Base-by-base conservation (phyloP, 2,113 vertebrate genomes). In the Ovibos moschatus region DNA sequence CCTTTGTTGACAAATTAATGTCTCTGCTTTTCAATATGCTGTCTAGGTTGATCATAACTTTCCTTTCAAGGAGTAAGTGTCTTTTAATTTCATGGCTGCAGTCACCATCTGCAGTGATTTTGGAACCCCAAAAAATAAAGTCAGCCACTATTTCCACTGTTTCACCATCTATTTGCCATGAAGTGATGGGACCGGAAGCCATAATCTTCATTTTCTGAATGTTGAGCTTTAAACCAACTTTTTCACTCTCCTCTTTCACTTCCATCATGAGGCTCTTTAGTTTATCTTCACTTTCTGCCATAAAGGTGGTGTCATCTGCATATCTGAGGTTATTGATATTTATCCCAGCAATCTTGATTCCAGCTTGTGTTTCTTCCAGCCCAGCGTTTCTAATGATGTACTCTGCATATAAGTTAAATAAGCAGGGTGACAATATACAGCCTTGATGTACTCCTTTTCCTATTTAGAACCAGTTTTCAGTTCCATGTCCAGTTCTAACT, bases 121-220 rank as follows among this genome's bases (percentile, higher is more conserved):
- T 4, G 7, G 30, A 64, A 3, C 30, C 30, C 30, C 0, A 0
- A 0, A 64, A 64, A 64, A 33, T 64, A 64, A 33, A 64, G 15
- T 64, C 30, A 16, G 30, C 15, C 30, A 16, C 30, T 64, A 15
- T 62, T 62, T 62, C 30, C 30, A 62, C 30, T 64, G 62, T n/a
- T 64, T 64, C 62, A 3, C 62, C 62, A 17, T n/a, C 30, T n/a
- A 64, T 64, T 64, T 64, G 30, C 30, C 62, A 3, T 64, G 15
- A 64, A 64, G 62, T 64, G 62, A 64, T 64, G 62, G 15, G 62
- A 64, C 15, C 15, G 8, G 62, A n/a, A 17, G 62, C 15, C 30
- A 64, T n/a, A 7, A n/a, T 64, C 30, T 64, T 64, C 2, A 0
- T 33, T n/a, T 64, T 64, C 62, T 64, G 62, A 64, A 64, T n/a